Evolutionary conservation across 2,888 invertebrate genomes (phyloP), one percentile per base, ranked within the genome.

Genomic region (Philonicus albiceps): DNA sequence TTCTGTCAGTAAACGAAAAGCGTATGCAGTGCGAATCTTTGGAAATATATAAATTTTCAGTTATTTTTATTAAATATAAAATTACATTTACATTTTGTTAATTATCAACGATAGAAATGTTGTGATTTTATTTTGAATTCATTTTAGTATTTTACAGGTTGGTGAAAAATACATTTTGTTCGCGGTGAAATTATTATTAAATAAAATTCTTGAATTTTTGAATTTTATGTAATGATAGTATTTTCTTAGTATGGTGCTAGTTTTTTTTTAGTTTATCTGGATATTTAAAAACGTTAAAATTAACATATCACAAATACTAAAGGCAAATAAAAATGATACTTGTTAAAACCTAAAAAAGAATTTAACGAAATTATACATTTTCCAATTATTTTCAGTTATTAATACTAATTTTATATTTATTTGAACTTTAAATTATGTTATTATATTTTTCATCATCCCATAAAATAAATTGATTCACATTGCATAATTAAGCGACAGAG

Each of bases 1-100:
- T 72, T 76, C 40, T 86, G 22, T 80, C 5, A 75, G 49, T 86
- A 40, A 40, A 73, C 22, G 40, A 16, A 43, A 84, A 40, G 73
- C 73, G 30, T 84, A 73, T 72, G 73, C 84, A 84, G 73, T 83
- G 34, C 64, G 81, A 83, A 83, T 64, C 64, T 83, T 83, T 27
- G 11, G 5, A 13, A 13, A 3, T 5, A 43, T 43, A 43, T 7
- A 19, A n/a, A 53, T 53, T 19, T 5, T 53, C 19, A 64, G n/a
- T 49, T 49, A 19, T 16, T 49, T 49, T 43, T 43, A 43, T 43
- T 16, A 43, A 3, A 13, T 43, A 43, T 43, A 37, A 8, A 37
- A 37, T 37, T 37, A 1, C 37, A 3, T 37, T 37, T 37, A 37
- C 8, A 37, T 2, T 43, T 43, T 13, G 1, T 43, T 43, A 43